phyloP scores from a whole-genome alignment of 1,140 invertebrate species.

The Pachypeltis micranthus region DNA sequence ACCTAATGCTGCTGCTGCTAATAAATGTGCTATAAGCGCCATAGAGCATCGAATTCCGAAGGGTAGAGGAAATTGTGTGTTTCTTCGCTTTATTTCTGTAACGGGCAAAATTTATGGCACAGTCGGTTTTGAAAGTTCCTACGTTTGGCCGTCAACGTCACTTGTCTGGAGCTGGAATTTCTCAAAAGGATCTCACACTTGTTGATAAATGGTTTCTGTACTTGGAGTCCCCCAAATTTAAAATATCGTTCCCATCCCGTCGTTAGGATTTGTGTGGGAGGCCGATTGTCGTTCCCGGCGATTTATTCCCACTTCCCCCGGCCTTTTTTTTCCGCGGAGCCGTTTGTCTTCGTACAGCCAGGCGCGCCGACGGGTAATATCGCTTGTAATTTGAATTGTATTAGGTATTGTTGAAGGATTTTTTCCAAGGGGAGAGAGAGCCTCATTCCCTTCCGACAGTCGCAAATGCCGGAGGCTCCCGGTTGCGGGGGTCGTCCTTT shows the following conservation, averaged over 20 bases:
- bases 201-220: neutral
- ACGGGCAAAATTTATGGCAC: too few relatives aligned
- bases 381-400: neutral
- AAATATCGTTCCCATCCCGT: neutral
- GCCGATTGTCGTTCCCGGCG: neutral
- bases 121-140: too few relatives aligned
- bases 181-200: neutral
- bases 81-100: too few relatives aligned
- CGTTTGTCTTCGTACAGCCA: neutral
- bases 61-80: too few relatives aligned
- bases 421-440: neutral
- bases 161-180: too few relatives aligned
- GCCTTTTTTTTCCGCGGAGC: neutral
- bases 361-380: neutral
- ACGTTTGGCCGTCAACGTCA: too few relatives aligned
- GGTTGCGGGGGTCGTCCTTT: neutral
- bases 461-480: neutral
- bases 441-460: neutral
- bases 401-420: neutral
- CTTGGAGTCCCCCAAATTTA: neutral
- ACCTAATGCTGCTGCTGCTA: too few relatives aligned
- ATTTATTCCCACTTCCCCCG: neutral
- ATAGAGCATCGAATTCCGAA: too few relatives aligned
- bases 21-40: too few relatives aligned
- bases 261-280: neutral